Conservation (phyloP, 1,140 invertebrate genomes). For the Listronotus bonariensis region DNA sequence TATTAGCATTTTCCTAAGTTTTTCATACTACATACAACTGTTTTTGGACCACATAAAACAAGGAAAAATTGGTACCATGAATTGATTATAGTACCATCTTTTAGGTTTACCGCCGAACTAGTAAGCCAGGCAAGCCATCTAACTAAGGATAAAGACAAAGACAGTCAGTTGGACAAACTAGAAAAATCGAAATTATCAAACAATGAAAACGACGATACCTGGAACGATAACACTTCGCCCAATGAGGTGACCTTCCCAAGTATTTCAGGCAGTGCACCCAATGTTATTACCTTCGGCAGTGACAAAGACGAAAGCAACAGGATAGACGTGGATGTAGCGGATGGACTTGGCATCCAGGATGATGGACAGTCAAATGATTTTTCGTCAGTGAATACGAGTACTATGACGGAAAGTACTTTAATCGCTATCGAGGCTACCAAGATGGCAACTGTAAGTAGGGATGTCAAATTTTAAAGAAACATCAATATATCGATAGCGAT, state of each 20-base stretch:
- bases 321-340: conserved; percentile 36
- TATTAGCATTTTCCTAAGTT: too few relatives aligned
- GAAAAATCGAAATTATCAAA: conserved; percentile 43
- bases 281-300: conserved; percentile 70
- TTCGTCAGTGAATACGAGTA: conserved; percentile 50
- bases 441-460: conserved; percentile 61
- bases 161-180: conserved; percentile 19
- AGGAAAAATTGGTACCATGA: too few relatives aligned
- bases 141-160: conserved; percentile 53
- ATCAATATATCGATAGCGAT: too few relatives aligned
- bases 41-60: too few relatives aligned
- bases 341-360: conserved; percentile 34
- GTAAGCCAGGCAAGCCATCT: conserved; percentile 63
- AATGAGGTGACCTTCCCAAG: conserved; percentile 79
- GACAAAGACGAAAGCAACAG: conserved; percentile 59
- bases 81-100: background rate
- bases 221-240: conserved; percentile 73
- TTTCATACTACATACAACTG: too few relatives aligned
- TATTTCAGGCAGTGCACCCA: conserved; percentile 73
- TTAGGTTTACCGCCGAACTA: conserved; percentile 64
- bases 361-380: conserved; percentile 49
- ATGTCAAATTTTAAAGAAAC: too few relatives aligned
- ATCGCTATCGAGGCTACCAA: conserved; percentile 76
- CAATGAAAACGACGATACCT: conserved; percentile 60
- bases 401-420: conserved; percentile 68